Evolutionary conservation across 2,113 vertebrate genomes (phyloP).

Genomic region (Elgaria multicarinata): DNA sequence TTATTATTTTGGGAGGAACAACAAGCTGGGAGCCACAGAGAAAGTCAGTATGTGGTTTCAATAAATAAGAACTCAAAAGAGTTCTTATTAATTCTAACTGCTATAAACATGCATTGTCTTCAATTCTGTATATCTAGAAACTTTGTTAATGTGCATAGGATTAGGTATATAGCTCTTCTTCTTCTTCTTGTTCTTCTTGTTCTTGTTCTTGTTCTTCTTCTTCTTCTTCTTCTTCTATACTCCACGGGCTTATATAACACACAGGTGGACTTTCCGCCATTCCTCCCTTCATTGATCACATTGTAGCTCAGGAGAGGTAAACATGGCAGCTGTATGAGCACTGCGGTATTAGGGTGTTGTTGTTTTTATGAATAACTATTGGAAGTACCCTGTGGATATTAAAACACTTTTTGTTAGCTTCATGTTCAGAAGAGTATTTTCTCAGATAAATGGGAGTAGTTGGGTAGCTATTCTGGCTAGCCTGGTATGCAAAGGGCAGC

Average conservation of each 20-base stretch:
- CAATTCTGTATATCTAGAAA: background rate
- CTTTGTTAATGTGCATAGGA: conserved; percentile 6
- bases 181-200: background rate
- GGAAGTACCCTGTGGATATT: background rate
- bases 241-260: background rate
- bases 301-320: conserved; percentile 1
- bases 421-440: background rate
- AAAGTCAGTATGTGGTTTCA: background rate
- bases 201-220: too few relatives aligned
- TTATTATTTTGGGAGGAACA: conserved; percentile 18
- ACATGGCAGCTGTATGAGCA: background rate
- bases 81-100: background rate
- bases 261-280: background rate
- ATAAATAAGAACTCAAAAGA: background rate
- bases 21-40: conserved; percentile 11
- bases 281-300: background rate
- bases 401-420: accelerated
- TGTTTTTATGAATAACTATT: background rate
- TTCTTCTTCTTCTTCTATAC: background rate
- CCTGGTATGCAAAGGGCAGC: background rate
- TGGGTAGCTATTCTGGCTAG: background rate
- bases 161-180: background rate
- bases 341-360: background rate
- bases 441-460: conserved; percentile 3
- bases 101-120: conserved; percentile 1